Base-by-base conservation (phyloP, 2,888 invertebrate species). In the Coleophora deauratella region DNA sequence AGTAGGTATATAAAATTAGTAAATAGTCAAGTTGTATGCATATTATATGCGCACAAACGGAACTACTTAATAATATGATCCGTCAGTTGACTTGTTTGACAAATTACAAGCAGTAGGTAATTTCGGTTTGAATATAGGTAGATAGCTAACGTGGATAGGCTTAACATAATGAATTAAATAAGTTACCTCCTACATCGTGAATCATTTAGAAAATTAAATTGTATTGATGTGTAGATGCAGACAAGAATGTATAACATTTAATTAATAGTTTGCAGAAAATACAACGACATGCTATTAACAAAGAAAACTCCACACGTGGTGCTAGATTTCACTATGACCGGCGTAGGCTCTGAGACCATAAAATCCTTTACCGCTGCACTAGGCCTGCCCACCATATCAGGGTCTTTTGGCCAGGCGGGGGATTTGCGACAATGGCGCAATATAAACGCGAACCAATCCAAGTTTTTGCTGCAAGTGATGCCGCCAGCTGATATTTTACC, bases 401-500 rank as follows among this genome's bases (percentile, higher is more conserved):
- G 93, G 0, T 94, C 95, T 7, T 96, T 93, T 62, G 96, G 96
- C 0, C 94, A 95, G 68, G 89, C 90, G 33, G 94, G 93, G 0
- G 96, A 96, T 74, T 76, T 96, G 36, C 71, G 93, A 38, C 93
- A 94, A 62, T 96, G 96, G 96, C 88, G 93, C 27, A 88, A 91
- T 47, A 76, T 96, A 41, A 88, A 89, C 40, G 86, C 86, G 0
- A 89, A 89, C 42, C 92, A 95, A 62, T 87, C 89, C 40, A 90
- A 90, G 53, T 96, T 92, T 73, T 78, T 96, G 27, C 79, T 96
- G 8, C 96, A 96, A 80, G 88, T 95, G 33, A 91, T 91, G 81
- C 95, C 96, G 0, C 96, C 96, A 0, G 92, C 93, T 0, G 96
- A 96, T 62, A 84, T 95, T 27, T 90, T 96, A 47, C 93, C 96